Evolutionary conservation across 2,113 vertebrate species (phyloP), one percentile per base, ranked within the genome.

Genomic region (Urocolius indicus): DNA sequence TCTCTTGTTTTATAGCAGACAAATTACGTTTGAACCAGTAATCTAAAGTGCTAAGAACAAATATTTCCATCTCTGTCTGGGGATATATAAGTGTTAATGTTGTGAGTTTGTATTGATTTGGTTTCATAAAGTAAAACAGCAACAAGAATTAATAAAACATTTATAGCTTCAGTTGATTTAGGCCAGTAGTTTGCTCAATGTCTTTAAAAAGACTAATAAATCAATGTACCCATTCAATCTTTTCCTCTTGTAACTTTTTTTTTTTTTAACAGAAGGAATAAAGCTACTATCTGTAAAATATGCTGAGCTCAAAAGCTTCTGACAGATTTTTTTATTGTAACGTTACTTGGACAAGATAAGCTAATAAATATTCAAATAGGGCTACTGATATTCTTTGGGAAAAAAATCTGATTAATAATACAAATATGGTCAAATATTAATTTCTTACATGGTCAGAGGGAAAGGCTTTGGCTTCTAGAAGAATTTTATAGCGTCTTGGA

Each of bases 381-480:
- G 45, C 83, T 95, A 93, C 90, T 95, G 62, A 94, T 86, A 93
- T 67, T 59, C 87, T 91, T 95, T 79, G 34, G 73, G n/a, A 41
- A 41, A 45, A 87, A 95, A 96, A 96, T 88, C 94, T 66, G 21
- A 96, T 84, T 97, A 96, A 97, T 93, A 97, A 96, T 93, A 96
- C 32, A 98, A 96, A 97, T 94, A 96, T 38, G 26, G 95, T 96
- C 81, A 96, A 97, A 97, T 97, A 97, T 94, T 95, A 93, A 95
- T 96, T 88, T 77, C 99, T 99, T 98, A 99, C 99, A 38, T 99
- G 98, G 97, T 99, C 99, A 74, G 99, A 99, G 18, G 99, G 99
- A 96, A 99, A 99, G 63, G 99, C 99, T 93, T 95, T 99, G 86
- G 98, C 97, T 97, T 99, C 99, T 38, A 99, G 98, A 52, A 99